phyloP scores from a whole-genome alignment of 2,797 vertebrate species.

The Syngnathus rostellatus region DNA sequence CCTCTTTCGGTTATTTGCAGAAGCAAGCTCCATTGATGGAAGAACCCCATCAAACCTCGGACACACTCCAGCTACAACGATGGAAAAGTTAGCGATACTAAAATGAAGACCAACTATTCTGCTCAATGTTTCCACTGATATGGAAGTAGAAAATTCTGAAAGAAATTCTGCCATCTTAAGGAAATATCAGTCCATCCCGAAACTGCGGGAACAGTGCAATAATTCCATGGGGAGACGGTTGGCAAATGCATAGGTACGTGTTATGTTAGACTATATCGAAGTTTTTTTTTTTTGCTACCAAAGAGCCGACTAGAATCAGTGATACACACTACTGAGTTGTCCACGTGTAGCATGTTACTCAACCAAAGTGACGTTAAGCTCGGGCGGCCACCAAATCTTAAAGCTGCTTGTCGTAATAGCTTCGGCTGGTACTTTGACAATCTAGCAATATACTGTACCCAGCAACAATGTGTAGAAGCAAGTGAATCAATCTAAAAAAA shows the following conservation, averaged over 20 bases:
- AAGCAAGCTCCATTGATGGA: background rate
- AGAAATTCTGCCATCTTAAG: slow-evolving; percentile 58
- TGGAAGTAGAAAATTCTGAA: background rate
- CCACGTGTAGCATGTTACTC: slow-evolving; percentile 51
- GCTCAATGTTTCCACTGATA: background rate
- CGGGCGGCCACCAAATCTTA: slow-evolving; percentile 42
- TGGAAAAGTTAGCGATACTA: background rate
- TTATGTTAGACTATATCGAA: slow-evolving; percentile 15
- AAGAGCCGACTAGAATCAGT: slow-evolving; percentile 46
- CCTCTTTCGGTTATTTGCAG: background rate
- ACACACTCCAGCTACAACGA: background rate
- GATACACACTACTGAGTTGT: slow-evolving; percentile 56
- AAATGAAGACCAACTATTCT: background rate
- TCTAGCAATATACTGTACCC: slow-evolving; percentile 52
- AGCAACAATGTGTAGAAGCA: slow-evolving; percentile 26
- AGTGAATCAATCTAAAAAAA: slow-evolving; percentile 8
- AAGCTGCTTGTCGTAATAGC: slow-evolving; percentile 40
- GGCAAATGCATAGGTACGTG: slow-evolving; percentile 5
- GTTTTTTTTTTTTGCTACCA: slow-evolving; percentile 44
- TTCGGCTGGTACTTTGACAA: slow-evolving; percentile 43
- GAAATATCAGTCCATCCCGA: slow-evolving; percentile 53
- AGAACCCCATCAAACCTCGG: background rate
- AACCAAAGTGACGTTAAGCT: slow-evolving; percentile 32
- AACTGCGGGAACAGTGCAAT: slow-evolving; percentile 68
- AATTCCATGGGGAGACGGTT: slow-evolving; percentile 61